These are phyloP conservation scores for Oncorhynchus keta DNA, from an alignment of 2,113 vertebrate genomes.

Conservation along the genomic window DNA sequence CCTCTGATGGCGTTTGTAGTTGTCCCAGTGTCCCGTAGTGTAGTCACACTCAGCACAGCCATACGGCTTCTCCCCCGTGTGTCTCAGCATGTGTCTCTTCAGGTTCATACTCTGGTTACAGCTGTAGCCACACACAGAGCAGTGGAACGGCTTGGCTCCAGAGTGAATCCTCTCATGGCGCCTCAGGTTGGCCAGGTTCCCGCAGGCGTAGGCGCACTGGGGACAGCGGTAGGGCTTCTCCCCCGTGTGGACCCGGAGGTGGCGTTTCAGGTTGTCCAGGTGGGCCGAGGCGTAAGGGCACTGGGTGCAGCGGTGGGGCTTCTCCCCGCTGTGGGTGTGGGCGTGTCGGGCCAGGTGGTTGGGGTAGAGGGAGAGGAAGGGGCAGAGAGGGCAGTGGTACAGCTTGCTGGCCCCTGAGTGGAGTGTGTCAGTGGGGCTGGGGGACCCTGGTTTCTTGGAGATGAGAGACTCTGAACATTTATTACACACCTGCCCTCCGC, in stretches of 20 bases:
- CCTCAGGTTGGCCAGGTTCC: constrained; percentile 94
- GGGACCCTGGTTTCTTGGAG: constrained; percentile 63
- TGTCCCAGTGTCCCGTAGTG: constrained; percentile 97
- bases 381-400: constrained; percentile 85
- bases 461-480: constrained; percentile 79
- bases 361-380: constrained; percentile 91
- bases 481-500: constrained; percentile 80
- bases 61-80: constrained; percentile 93
- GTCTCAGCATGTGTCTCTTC: constrained; percentile 94
- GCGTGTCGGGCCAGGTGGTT: constrained; percentile 94
- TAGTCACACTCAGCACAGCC: constrained; percentile 87
- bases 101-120: constrained; percentile 99
- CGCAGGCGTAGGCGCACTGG: constrained; percentile 90
- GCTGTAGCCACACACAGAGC: constrained; percentile 89
- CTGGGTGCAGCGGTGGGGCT: constrained; percentile 87
- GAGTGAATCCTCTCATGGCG: constrained; percentile 93
- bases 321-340: constrained; percentile 92
- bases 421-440: neutral
- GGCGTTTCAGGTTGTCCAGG: constrained; percentile 94
- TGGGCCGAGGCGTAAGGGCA: constrained; percentile 93
- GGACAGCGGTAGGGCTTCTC: constrained; percentile 90
- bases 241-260: constrained; percentile 87
- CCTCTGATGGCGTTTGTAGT: constrained; percentile 97
- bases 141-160: constrained; percentile 93
- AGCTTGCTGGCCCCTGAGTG: constrained; percentile 69